phyloP scores from a whole-genome alignment of 2,888 invertebrate species.

The Timandra comae region DNA sequence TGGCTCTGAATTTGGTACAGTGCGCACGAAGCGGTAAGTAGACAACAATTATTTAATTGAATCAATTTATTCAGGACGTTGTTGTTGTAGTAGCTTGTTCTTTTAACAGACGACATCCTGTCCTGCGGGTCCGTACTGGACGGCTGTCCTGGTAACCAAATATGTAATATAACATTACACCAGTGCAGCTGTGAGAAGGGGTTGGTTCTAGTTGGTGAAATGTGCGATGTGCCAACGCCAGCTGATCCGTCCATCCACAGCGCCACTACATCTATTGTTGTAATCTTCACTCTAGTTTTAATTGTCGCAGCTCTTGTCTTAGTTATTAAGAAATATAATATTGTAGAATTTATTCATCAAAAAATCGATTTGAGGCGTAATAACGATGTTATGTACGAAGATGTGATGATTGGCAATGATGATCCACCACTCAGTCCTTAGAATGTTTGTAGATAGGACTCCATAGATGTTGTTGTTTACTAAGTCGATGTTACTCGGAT shows the following conservation, averaged over 20 bases:
- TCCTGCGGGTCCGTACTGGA: conserved; percentile 46
- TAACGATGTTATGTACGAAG: conserved; percentile 68
- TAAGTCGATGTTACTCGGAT: no score
- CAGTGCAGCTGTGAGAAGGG: conserved; percentile 49
- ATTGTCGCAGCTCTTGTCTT: conserved; percentile 54
- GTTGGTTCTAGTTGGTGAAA: conserved; percentile 38
- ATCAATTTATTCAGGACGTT: conserved; percentile 58
- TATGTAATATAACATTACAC: conserved; percentile 39
- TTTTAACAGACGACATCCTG: conserved; percentile 74
- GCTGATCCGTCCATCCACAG: conserved; percentile 29
- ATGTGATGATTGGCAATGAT: conserved; percentile 75
- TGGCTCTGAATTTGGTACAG: conserved; percentile 52
- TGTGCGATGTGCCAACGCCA: conserved; percentile 34
- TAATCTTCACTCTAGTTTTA: conserved; percentile 58
- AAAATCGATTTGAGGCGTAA: conserved; percentile 56
- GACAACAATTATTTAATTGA: conserved; percentile 72
- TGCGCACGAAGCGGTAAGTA: conserved; percentile 61
- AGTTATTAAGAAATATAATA: conserved; percentile 63
- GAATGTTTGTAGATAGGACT: no score
- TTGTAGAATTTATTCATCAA: conserved; percentile 57
- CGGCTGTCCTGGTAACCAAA: conserved; percentile 42
- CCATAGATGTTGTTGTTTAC: no score
- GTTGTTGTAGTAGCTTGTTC: conserved; percentile 16
- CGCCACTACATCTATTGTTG: conserved; percentile 48
- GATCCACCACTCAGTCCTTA: conserved; percentile 70